phyloP scores from a whole-genome alignment of 1,140 invertebrate species.

The Drosophila takahashii region DNA sequence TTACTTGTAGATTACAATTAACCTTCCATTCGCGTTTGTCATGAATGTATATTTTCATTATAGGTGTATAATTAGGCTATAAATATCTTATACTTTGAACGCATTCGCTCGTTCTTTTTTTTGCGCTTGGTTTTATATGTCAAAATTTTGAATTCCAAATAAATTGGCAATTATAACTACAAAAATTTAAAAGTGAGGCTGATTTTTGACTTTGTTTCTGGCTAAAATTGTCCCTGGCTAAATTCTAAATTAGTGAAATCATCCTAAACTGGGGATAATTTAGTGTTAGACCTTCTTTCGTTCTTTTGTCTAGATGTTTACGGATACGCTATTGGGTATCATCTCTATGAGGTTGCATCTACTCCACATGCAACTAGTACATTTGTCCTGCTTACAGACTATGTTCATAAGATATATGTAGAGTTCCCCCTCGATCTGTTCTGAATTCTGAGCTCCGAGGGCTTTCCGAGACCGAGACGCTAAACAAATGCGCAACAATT shows the following conservation, averaged over 20 bases:
- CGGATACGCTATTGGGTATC: conserved; percentile 28
- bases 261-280: conserved; percentile 18
- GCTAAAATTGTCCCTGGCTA: conserved; percentile 38
- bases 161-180: conserved; percentile 40
- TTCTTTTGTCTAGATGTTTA: conserved; percentile 13
- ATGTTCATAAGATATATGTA: conserved; percentile 53
- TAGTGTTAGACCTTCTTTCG: conserved; percentile 5
- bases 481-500: conserved; percentile 42
- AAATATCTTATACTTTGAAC: conserved; percentile 37
- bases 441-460: not conserved
- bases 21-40: conserved; percentile 13
- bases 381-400: conserved; percentile 42
- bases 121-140: conserved; percentile 6
- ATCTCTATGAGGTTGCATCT: conserved; percentile 39
- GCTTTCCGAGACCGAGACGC: conserved; percentile 20
- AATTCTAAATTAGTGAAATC: conserved; percentile 44
- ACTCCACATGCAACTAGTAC: conserved; percentile 47
- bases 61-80: conserved; percentile 56
- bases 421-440: conserved; percentile 13
- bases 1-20: conserved; percentile 45
- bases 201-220: conserved; percentile 14
- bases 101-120: conserved; percentile 2
- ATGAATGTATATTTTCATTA: conserved; percentile 58
- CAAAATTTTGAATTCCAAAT: conserved; percentile 34
- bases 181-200: conserved; percentile 40